Conservation (phyloP, 2,113 vertebrate species). For the Hippolais icterina region DNA sequence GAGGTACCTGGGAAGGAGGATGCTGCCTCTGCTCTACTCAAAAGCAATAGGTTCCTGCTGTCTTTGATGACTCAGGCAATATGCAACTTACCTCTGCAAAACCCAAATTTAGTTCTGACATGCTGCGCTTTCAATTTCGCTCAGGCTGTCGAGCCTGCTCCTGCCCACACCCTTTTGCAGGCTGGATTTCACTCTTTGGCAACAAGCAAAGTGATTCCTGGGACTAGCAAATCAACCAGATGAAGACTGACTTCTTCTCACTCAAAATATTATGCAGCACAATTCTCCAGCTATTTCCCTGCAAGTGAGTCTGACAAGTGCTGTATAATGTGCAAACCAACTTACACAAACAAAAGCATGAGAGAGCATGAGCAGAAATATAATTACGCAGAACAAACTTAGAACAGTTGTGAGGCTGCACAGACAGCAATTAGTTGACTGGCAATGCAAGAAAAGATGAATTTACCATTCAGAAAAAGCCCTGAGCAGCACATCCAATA, state of each 20-base stretch:
- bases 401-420: neutral
- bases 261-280: constrained; percentile 5
- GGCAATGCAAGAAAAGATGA: neutral
- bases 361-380: neutral
- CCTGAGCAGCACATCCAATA: neutral
- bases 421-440: neutral
- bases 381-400: neutral
- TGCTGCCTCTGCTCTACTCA: neutral
- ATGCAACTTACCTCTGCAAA: neutral
- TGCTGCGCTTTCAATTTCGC: neutral
- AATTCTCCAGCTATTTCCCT: neutral
- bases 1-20: neutral
- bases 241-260: neutral
- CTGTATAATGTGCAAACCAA: neutral
- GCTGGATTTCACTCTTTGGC: neutral
- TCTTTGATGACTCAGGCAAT: neutral
- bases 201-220: neutral
- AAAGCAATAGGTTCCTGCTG: neutral
- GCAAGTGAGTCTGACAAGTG: neutral
- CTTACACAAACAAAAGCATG: constrained; percentile 5
- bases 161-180: neutral
- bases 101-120: neutral
- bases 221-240: neutral
- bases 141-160: fast-evolving
- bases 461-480: neutral